Conservation (phyloP, 1,140 invertebrate species). For the Tenebrio molitor region DNA sequence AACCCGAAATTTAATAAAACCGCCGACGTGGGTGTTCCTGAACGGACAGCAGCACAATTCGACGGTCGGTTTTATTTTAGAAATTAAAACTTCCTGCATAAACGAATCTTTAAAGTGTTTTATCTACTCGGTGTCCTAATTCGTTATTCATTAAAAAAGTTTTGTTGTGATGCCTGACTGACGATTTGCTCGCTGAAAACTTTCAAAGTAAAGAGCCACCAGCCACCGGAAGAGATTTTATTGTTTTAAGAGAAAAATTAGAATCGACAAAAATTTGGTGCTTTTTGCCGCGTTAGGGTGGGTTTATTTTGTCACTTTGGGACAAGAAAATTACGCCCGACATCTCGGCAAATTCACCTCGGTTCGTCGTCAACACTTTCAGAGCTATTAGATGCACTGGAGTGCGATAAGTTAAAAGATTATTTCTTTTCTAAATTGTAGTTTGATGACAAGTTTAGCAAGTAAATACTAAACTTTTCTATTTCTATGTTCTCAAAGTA, state of each 20-base stretch:
- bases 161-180: not conserved
- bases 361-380: too few relatives aligned
- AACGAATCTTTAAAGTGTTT: not conserved
- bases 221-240: not conserved
- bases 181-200: not conserved
- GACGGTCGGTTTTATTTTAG: not conserved
- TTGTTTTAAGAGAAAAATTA: not conserved
- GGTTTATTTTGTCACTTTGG: too few relatives aligned
- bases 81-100: not conserved
- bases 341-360: too few relatives aligned
- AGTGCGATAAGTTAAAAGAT: too few relatives aligned
- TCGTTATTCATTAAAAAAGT: not conserved
- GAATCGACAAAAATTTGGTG: too few relatives aligned
- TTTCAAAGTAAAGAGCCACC: not conserved
- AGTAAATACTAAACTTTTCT: too few relatives aligned
- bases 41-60: not conserved
- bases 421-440: too few relatives aligned
- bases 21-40: too few relatives aligned
- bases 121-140: not conserved
- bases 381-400: too few relatives aligned
- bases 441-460: too few relatives aligned
- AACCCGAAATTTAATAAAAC: not conserved
- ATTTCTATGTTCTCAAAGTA: too few relatives aligned
- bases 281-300: not conserved
- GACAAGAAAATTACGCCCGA: too few relatives aligned